These are phyloP conservation scores for Sprattus sprattus DNA, from an alignment of 2,113 vertebrate genomes.

Conservation along the genomic window DNA sequence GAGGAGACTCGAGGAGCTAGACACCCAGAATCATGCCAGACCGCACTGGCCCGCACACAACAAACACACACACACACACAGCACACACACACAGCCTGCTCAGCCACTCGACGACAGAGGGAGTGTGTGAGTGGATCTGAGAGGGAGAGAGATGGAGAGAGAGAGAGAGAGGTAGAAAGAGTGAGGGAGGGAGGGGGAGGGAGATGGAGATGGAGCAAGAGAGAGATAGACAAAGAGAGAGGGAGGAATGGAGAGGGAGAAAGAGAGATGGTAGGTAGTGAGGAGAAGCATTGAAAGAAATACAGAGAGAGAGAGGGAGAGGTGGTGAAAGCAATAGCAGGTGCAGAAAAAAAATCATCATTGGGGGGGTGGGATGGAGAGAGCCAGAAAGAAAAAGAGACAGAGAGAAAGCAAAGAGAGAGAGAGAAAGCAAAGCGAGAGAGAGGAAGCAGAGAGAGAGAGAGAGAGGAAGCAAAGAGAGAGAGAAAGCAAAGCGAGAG, in stretches of 20 bases:
- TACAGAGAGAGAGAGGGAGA: not conserved
- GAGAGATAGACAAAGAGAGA: not conserved
- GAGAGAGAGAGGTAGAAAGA: not conserved
- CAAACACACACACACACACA: slow-evolving; percentile 5
- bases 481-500: slow-evolving; percentile 25
- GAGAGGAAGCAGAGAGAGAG: not conserved
- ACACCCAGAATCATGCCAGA: slow-evolving; percentile 30
- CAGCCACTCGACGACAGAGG: slow-evolving; percentile 48
- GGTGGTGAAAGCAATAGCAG: slow-evolving; percentile 35
- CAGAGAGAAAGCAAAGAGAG: not conserved
- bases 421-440: not conserved
- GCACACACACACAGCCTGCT: slow-evolving; percentile 34
- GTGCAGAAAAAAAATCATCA: not conserved
- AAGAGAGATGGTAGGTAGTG: not conserved
- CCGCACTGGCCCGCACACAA: slow-evolving; percentile 35
- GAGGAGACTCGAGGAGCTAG: slow-evolving; percentile 7
- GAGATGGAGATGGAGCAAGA: not conserved
- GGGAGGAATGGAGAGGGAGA: not conserved
- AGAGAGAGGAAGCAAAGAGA: slow-evolving; percentile 20
- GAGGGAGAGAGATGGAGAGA: slow-evolving; percentile 14
- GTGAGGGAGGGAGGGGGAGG: slow-evolving; percentile 20
- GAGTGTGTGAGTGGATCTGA: slow-evolving; percentile 44
- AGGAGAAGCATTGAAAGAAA: not conserved
- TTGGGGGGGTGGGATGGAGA: not conserved
- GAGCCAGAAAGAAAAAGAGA: slow-evolving; percentile 21